Evolutionary conservation across 2,888 invertebrate genomes (phyloP).

Genomic region (Macrophya alboannulata): DNA sequence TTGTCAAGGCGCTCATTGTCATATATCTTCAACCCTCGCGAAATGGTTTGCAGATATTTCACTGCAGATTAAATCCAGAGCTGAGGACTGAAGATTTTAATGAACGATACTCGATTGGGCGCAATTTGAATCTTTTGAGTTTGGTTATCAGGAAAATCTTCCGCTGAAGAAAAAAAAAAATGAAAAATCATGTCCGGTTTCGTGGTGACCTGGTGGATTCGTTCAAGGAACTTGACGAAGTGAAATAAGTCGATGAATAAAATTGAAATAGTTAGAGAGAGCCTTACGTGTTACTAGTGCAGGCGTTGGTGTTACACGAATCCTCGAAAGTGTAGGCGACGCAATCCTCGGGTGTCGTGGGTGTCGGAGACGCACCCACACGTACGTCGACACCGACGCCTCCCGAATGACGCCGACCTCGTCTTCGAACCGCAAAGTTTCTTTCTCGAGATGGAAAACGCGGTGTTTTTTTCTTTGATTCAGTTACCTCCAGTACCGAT

Average conservation of each 20-base stretch:
- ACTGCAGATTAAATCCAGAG: background rate
- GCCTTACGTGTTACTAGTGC: conserved; percentile 42
- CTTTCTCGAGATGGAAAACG: conserved; percentile 87
- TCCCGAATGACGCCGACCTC: conserved; percentile 71
- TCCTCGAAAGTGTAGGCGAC: conserved; percentile 51
- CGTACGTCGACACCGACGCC: conserved; percentile 75
- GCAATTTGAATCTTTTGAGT: background rate
- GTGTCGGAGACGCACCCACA: conserved; percentile 80
- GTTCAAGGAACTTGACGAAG: background rate
- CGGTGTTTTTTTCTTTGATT: conserved; percentile 82
- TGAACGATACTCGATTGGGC: background rate
- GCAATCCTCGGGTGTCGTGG: conserved; percentile 71
- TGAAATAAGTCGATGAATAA: background rate
- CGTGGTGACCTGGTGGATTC: background rate
- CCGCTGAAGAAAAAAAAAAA: no score
- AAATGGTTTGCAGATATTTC: background rate
- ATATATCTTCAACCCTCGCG: background rate
- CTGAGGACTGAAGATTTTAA: background rate
- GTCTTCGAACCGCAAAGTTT: conserved; percentile 85
- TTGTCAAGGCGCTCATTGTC: background rate
- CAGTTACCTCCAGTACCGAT: conserved; percentile 75
- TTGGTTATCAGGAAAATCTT: background rate
- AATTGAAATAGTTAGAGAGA: background rate
- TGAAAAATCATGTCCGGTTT: background rate
- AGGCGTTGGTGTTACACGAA: conserved; percentile 28